These are phyloP conservation scores for Caloenas nicobarica DNA, from an alignment of 2,113 vertebrate species.

Conservation along the genomic window DNA sequence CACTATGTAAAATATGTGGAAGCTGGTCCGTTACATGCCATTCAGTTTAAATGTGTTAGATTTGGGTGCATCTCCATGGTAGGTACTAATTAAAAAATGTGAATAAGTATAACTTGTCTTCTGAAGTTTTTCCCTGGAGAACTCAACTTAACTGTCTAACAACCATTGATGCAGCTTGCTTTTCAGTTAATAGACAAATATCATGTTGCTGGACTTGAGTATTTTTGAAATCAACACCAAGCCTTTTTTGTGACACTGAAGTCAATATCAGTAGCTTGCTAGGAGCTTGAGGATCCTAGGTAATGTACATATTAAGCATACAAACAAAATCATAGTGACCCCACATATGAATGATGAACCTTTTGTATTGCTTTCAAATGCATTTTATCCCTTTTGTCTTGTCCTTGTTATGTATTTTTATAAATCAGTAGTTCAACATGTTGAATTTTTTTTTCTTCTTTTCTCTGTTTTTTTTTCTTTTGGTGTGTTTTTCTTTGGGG, in stretches of 20 bases:
- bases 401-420: background rate
- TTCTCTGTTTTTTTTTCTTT: too few species aligned
- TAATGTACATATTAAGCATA: background rate
- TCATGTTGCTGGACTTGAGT: background rate
- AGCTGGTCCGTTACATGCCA: background rate
- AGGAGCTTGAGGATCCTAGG: background rate
- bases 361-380: background rate
- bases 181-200: background rate
- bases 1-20: background rate
- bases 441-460: background rate
- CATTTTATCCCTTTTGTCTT: background rate
- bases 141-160: background rate
- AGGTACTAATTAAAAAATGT: background rate
- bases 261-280: background rate
- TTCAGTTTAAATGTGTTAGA: background rate
- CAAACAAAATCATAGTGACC: background rate
- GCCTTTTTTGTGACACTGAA: background rate
- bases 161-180: background rate
- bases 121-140: background rate
- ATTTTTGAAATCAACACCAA: background rate
- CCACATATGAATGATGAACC: accelerated
- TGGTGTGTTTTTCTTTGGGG: too few species aligned
- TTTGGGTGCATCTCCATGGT: background rate
- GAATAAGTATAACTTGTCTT: background rate
- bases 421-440: background rate